Percentiles rank a stretch among this genome's conserved stretches.
These are phyloP conservation scores for Phalera bucephala DNA, from an alignment of 2,888 invertebrate genomes.

Conservation along the genomic window DNA sequence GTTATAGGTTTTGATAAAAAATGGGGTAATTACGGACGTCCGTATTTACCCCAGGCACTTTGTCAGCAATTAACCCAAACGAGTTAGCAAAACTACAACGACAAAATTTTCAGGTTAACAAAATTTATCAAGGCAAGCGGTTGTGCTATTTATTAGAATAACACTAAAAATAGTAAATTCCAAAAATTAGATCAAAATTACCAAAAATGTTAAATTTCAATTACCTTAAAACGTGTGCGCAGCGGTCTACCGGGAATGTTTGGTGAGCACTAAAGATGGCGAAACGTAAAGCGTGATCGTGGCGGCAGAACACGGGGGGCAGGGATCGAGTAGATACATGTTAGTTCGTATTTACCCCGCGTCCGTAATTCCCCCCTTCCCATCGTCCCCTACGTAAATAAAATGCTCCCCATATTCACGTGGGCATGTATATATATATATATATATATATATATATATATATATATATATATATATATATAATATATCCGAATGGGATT, in stretches of 20 bases:
- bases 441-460: too few relatives aligned
- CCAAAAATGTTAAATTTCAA: conserved; percentile 1
- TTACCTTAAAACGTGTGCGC: conserved; percentile 4
- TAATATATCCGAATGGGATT: too few relatives aligned
- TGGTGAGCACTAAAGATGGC: conserved; percentile 5
- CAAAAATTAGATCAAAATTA: conserved; percentile 3
- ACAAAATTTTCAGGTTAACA: conserved; percentile 3
- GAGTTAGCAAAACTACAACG: conserved; percentile 1
- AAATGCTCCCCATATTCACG: too few relatives aligned
- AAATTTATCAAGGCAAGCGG: conserved; percentile 1
- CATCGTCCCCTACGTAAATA: conserved; percentile 10
- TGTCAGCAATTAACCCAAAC: conserved; percentile 3
- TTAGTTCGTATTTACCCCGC: conserved; percentile 7
- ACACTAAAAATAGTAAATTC: conserved; percentile 1
- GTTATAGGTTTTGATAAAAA: background rate
- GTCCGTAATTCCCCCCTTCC: conserved; percentile 15
- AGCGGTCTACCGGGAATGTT: conserved; percentile 1
- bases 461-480: too few relatives aligned
- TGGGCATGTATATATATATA: too few relatives aligned
- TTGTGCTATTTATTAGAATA: background rate
- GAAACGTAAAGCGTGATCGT: conserved; percentile 1
- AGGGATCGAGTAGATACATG: background rate
- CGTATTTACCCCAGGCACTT: background rate
- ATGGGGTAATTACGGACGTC: conserved; percentile 3
- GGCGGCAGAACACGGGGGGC: conserved; percentile 1